phyloP scores from a whole-genome alignment of 2,113 vertebrate species.

The Lophius piscatorius region DNA sequence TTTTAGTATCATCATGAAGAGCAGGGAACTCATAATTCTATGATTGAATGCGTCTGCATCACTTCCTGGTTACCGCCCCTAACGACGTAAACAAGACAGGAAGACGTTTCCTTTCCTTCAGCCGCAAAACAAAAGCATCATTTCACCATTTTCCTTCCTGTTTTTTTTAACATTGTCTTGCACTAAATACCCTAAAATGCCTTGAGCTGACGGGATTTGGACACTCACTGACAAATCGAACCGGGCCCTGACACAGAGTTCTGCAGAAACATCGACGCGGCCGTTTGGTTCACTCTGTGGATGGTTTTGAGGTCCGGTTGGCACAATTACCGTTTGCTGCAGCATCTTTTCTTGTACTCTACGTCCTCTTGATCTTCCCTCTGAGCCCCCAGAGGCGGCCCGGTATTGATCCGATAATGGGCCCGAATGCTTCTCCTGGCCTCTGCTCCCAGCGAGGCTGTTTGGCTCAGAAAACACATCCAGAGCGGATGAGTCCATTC shows the following conservation, averaged over 20 bases:
- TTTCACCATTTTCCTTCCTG: background rate
- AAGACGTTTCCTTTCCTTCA: too few species aligned
- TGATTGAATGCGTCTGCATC: too few species aligned
- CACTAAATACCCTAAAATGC: background rate
- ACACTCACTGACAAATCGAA: constrained; percentile 5
- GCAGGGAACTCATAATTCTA: too few species aligned
- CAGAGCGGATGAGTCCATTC: constrained; percentile 64
- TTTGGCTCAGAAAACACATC: constrained; percentile 50
- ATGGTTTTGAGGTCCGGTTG: constrained; percentile 34
- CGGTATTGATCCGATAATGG: constrained; percentile 73
- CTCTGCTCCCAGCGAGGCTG: constrained; percentile 26
- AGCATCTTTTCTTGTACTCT: constrained; percentile 48
- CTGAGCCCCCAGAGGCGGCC: constrained; percentile 40
- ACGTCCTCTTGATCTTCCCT: constrained; percentile 30
- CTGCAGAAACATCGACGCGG: constrained; percentile 11
- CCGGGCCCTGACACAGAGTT: background rate
- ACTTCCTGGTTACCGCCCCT: too few species aligned
- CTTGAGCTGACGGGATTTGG: constrained; percentile 24
- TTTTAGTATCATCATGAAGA: too few species aligned
- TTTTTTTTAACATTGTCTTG: too few species aligned
- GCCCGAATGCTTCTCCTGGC: constrained; percentile 61
- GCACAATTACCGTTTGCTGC: constrained; percentile 53
- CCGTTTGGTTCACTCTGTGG: constrained; percentile 7
- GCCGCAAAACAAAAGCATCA: too few species aligned
- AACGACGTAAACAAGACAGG: too few species aligned